Evolutionary conservation across 2,888 invertebrate species (phyloP).

Genomic region (Xanthorhoe spadicearia): DNA sequence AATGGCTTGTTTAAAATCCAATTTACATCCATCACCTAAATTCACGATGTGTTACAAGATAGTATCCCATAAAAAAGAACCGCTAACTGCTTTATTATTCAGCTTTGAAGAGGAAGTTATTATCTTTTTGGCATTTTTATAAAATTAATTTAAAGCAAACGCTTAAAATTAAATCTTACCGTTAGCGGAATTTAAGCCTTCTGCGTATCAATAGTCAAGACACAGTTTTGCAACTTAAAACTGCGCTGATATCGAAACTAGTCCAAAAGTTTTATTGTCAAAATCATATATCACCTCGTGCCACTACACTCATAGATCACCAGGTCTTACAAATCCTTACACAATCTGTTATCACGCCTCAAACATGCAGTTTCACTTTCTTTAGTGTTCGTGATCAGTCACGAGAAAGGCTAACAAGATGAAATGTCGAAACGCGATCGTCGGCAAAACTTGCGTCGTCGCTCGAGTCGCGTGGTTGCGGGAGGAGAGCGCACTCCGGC

Average conservation of each 20-base stretch:
- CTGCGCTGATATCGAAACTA: constrained; percentile 79
- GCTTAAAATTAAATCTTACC: constrained; percentile 60
- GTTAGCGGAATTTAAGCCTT: constrained; percentile 56
- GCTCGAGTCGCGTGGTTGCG: constrained; percentile 53
- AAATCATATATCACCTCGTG: constrained; percentile 54
- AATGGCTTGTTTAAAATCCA: constrained; percentile 64
- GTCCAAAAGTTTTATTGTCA: constrained; percentile 62
- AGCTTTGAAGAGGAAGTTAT: constrained; percentile 26
- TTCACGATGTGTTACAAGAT: constrained; percentile 45
- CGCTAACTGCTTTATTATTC: constrained; percentile 40
- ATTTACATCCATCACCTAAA: constrained; percentile 66
- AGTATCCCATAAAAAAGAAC: constrained; percentile 36
- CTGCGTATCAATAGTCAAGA: constrained; percentile 74
- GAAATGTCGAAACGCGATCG: constrained; percentile 66
- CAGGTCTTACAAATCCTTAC: constrained; percentile 63
- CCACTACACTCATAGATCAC: constrained; percentile 67
- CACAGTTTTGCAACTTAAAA: constrained; percentile 76
- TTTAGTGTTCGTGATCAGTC: constrained; percentile 67
- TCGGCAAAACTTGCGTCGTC: constrained; percentile 76
- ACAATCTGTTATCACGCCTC: constrained; percentile 70
- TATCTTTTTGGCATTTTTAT: constrained; percentile 10
- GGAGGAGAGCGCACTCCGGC: constrained; percentile 50
- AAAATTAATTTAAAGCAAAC: constrained; percentile 10
- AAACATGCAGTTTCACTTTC: constrained; percentile 76
- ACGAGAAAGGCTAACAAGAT: constrained; percentile 62